Conservation (phyloP, 2,797 vertebrate genomes). For the Triplophysa yarkandensis region DNA sequence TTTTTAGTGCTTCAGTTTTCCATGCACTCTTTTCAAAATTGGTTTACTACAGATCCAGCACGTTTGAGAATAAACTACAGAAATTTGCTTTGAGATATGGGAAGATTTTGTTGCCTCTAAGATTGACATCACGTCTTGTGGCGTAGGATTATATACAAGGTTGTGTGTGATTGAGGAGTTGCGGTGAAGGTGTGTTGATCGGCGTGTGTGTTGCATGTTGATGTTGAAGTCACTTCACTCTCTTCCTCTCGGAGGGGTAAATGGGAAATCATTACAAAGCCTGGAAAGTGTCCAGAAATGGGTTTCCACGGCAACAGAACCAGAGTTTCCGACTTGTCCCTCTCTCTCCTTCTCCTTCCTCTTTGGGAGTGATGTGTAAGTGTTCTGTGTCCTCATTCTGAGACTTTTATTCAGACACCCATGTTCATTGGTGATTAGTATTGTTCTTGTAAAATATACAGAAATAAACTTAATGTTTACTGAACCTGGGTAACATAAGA, state of each 20-base stretch:
- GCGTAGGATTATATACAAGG: slow-evolving; percentile 1
- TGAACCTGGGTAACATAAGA: background rate
- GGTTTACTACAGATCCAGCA: background rate
- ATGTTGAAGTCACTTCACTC: slow-evolving; percentile 46
- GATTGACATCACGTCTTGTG: slow-evolving; percentile 7
- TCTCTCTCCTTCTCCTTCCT: slow-evolving; percentile 31
- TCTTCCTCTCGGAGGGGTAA: slow-evolving; percentile 63
- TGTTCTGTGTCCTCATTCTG: slow-evolving; percentile 38
- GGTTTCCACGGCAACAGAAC: slow-evolving; percentile 76
- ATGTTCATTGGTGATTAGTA: slow-evolving; percentile 15
- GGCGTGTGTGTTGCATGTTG: slow-evolving; percentile 51
- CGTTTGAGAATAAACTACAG: background rate
- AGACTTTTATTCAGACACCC: slow-evolving; percentile 27
- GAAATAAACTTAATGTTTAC: background rate
- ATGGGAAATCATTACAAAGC: slow-evolving; percentile 78
- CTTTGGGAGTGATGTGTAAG: slow-evolving; percentile 21
- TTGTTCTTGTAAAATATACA: background rate
- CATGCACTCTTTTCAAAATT: slow-evolving; percentile 10
- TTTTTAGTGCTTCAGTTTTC: background rate
- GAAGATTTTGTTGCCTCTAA: background rate
- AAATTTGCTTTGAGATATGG: background rate
- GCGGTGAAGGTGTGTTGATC: slow-evolving; percentile 14
- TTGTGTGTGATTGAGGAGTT: slow-evolving; percentile 1
- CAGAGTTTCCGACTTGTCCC: slow-evolving; percentile 30
- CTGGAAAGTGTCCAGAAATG: slow-evolving; percentile 73